Conservation (phyloP, 2,113 vertebrate genomes). For the Chionodraco myersi region DNA sequence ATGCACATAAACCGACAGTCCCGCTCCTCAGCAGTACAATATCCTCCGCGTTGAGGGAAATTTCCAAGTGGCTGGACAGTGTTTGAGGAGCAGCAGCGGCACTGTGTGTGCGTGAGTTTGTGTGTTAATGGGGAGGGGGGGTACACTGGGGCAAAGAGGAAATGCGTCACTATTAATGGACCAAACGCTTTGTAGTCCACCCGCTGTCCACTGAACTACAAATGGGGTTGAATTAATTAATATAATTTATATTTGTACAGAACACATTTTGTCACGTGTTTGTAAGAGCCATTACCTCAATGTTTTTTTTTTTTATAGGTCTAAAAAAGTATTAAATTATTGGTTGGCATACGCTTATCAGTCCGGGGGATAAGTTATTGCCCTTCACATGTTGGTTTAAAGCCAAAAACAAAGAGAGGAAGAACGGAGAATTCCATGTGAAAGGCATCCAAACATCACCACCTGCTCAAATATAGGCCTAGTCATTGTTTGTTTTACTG, state of each 20-base stretch:
- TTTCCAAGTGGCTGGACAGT: constrained; percentile 69
- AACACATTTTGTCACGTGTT: neutral
- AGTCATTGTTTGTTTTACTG: constrained; percentile 25
- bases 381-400: neutral
- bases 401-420: neutral
- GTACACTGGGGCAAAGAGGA: constrained; percentile 72
- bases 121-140: constrained; percentile 48
- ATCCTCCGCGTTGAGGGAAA: constrained; percentile 70
- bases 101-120: constrained; percentile 40
- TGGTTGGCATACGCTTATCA: neutral
- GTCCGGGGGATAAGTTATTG: neutral
- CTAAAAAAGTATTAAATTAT: neutral
- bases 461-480: constrained; percentile 48
- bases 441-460: constrained; percentile 14
- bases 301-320: neutral
- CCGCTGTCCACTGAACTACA: neutral
- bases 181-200: constrained; percentile 75
- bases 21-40: constrained; percentile 66
- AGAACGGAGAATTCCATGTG: neutral
- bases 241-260: neutral
- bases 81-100: constrained; percentile 44
- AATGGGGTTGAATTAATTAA: neutral
- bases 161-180: constrained; percentile 81
- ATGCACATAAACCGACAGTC: constrained; percentile 68
- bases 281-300: neutral